These are phyloP conservation scores for Platypus cylindrus DNA, from an alignment of 2,888 invertebrate species.

Conservation along the genomic window DNA sequence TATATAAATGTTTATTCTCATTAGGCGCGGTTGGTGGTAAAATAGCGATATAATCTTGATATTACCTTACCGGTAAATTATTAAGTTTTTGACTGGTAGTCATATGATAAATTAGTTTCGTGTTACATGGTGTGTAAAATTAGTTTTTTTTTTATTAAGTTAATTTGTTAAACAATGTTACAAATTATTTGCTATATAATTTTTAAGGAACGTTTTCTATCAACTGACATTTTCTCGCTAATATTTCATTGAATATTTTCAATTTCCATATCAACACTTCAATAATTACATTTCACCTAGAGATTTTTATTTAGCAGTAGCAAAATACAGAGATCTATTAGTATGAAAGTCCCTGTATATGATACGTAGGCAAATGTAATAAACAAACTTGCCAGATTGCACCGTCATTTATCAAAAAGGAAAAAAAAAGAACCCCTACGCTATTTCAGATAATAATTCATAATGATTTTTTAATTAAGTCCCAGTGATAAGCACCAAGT, in stretches of 20 bases:
- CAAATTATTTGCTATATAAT: no score
- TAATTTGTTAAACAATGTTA: no score
- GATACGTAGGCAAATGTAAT: conserved; percentile 9
- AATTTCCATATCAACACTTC: no score
- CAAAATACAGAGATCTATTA: no score
- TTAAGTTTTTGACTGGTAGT: conserved; percentile 11
- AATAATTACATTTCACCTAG: no score
- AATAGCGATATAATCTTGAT: conserved; percentile 11
- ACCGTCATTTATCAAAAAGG: conserved; percentile 14
- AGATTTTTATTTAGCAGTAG: no score
- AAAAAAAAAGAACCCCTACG: conserved; percentile 11
- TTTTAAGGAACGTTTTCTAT: no score
- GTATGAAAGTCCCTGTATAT: background rate
- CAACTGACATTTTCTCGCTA: no score
- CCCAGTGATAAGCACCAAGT: conserved; percentile 18
- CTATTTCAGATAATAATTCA: conserved; percentile 24
- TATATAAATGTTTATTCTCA: conserved; percentile 9
- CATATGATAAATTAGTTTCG: conserved; percentile 12
- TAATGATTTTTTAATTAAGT: conserved; percentile 27
- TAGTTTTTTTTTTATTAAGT: no score
- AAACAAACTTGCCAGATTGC: conserved; percentile 8
- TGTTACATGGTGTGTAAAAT: conserved; percentile 7
- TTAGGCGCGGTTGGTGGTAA: conserved; percentile 13
- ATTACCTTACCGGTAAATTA: conserved; percentile 12
- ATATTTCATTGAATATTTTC: no score